Base-by-base conservation (phyloP, 2,888 invertebrate genomes). In the Lomographa bimaculata region DNA sequence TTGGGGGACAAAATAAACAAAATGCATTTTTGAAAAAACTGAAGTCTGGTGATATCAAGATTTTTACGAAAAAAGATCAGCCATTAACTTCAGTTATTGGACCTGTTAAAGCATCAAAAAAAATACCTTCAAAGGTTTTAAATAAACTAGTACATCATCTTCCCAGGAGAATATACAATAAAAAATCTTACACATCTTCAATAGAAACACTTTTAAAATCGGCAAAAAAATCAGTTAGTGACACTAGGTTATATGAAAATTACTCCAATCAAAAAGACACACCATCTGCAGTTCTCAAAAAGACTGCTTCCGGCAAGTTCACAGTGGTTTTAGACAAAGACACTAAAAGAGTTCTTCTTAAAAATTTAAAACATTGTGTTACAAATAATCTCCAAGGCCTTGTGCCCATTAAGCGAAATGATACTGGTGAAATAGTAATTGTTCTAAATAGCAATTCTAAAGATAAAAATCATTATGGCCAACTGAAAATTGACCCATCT, bases 401-500 rank as follows among this genome's bases (percentile, higher is more conserved):
- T 1, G 42, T 73, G 19, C 74, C 78, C 0, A 59, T 79, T 19
- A 70, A 56, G 26, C 60, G 40, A 28, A 61, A 65, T 0, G 51
- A 66, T 1, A 63, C 71, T 4, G 73, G 72, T 2, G 64, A 76
- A 53, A 70, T 79, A 8, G 58, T 44, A 2, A 69, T 80, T 37
- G 34, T 30, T 25, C 48, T 79, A 17, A 63, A 64, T 38, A 51
- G 32, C n/a, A 48, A 63, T 6, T 35, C 41, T 1, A 43, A 60
- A 14, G 32, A 17, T 3, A 58, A 55, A 14, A 51, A 36, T 8
- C 46, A 58, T 24, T 60, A 61, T 43, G 71, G 67, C 17, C 64
- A 67, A 9, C 51, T 84, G 8, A 80, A 73, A 59, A 67, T 80
- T 2, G 69, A 75, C 16, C 41, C 63, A 5, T 79, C 80, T 1